Conservation (phyloP, 2,888 invertebrate genomes). For the Eilema sororculum region DNA sequence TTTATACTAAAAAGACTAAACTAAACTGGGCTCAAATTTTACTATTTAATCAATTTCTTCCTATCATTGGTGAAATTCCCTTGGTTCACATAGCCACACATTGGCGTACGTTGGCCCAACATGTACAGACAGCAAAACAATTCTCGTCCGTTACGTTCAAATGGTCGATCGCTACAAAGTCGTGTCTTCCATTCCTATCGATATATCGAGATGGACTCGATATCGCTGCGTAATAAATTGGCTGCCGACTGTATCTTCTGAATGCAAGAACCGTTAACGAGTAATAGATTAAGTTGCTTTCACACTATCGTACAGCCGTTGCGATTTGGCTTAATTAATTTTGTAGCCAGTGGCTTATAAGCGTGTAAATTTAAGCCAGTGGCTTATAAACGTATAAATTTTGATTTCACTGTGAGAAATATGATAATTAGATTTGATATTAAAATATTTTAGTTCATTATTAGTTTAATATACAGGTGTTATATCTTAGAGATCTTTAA, state of each 20-base stretch:
- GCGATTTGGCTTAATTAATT: slow-evolving; percentile 48
- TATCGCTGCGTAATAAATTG: slow-evolving; percentile 79
- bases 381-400: slow-evolving; percentile 19
- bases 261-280: slow-evolving; percentile 75
- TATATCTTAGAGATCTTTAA: not conserved
- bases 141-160: slow-evolving; percentile 49
- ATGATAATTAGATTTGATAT: slow-evolving; percentile 17
- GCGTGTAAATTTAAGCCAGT: slow-evolving; percentile 13
- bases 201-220: slow-evolving; percentile 70
- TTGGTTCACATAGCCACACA: too few species aligned
- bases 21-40: not conserved
- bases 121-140: slow-evolving; percentile 16
- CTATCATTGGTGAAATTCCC: not conserved
- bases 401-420: slow-evolving; percentile 23
- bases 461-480: not conserved
- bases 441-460: not conserved
- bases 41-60: not conserved
- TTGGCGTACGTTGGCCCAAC: slow-evolving; percentile 1
- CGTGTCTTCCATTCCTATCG: slow-evolving; percentile 64
- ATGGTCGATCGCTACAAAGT: slow-evolving; percentile 52
- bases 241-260: slow-evolving; percentile 69
- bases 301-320: slow-evolving; percentile 43
- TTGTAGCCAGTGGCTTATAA: slow-evolving; percentile 20
- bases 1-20: too few species aligned
- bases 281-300: slow-evolving; percentile 61